Evolutionary conservation across 2,113 vertebrate species (phyloP), one percentile per base, ranked within the genome.

Genomic region (Suricata suricatta): DNA sequence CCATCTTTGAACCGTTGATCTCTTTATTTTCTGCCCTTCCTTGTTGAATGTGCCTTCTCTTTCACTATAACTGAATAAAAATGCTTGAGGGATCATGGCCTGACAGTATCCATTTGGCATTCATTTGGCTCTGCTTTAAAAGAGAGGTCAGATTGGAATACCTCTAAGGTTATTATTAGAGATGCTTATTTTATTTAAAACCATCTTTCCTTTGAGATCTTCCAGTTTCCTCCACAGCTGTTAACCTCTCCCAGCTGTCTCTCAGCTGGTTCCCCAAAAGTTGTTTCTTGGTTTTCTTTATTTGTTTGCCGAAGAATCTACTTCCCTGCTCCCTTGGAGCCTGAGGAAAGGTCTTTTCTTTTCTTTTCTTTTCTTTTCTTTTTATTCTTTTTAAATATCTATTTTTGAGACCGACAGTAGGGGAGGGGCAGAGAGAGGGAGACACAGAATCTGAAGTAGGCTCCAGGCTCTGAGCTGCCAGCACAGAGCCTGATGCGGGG

Each of bases 131-230:
- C n/a, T 95, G 60, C 68, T 90, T 82, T 87, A 38, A 82, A 57
- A 81, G 44, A 80, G 50, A 71, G 52, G 35, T 38, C 76, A 71
- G 77, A 47, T 76, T 52, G 64, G n/a, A 38, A 88, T 16, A 83
- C 12, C 31, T 86, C 27, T n/a, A 29, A 89, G 63, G 25, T 60
- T 74, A 69, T 97, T 93, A 82, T 38, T 93, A 41, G 94, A 87
- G n/a, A 44, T 90, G 13, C 9, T 79, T 86, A 38, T 38, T 93
- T 63, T 94, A 87, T 54, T 84, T 88, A 87, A 93, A 96, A 21
- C 10, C 7, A 27, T 31, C 16, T 92, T 83, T 72, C 63, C 47
- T 96, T 91, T 80, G 47, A 74, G 54, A 68, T 74, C 63, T 69
- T 92, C 23, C 8, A 19, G 0, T 69, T 68, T 93, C 47, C 16